Conservation (phyloP, 2,113 vertebrate genomes). For the Hyaena hyaena region DNA sequence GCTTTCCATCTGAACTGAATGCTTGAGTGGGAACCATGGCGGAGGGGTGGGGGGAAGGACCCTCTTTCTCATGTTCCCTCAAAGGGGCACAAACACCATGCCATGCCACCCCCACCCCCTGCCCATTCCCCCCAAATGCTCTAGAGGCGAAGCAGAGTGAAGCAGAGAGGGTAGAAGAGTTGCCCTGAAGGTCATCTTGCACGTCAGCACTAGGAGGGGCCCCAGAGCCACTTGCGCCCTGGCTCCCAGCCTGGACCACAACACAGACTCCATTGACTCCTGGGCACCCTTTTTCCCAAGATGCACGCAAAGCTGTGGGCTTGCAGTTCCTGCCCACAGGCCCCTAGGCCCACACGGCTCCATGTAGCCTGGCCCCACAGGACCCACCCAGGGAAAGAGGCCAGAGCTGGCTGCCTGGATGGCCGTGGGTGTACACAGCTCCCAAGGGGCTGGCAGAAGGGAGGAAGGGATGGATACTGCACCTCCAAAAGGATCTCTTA, state of each 20-base stretch:
- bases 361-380: neutral
- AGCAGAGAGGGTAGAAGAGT: conserved; percentile 36
- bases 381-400: conserved; percentile 48
- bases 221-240: conserved; percentile 60
- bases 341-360: conserved; percentile 3
- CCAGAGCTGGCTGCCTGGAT: neutral
- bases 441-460: neutral
- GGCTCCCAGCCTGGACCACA: conserved; percentile 77
- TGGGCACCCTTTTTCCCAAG: conserved; percentile 61
- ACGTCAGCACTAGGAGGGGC: conserved; percentile 73
- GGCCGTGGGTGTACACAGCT: neutral
- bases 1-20: neutral
- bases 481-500: neutral
- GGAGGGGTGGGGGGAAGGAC: neutral
- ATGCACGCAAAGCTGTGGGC: conserved; percentile 61
- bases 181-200: conserved; percentile 77
- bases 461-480: neutral
- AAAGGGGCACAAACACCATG: neutral
- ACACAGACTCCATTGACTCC: conserved; percentile 81
- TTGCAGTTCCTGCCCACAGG: conserved; percentile 61
- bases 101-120: neutral
- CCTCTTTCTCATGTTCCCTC: conserved; percentile 33
- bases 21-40: neutral
- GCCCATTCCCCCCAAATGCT: conserved; percentile 37
- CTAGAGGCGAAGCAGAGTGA: conserved; percentile 21